phyloP scores from a whole-genome alignment of 1,140 invertebrate genomes.

The Cherax destructor region DNA sequence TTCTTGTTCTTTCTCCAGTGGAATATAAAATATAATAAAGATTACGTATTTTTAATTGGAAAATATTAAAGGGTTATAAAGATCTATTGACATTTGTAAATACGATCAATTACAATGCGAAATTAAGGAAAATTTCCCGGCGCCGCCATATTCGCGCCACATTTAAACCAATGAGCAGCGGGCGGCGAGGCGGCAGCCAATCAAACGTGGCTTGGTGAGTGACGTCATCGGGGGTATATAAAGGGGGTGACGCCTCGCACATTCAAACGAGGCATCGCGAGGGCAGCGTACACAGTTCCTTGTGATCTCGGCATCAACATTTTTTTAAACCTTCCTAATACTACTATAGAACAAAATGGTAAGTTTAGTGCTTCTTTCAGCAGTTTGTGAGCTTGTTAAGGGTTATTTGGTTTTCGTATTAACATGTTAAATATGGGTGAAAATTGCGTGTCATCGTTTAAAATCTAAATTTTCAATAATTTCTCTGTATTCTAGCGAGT shows the following conservation, averaged over 20 bases:
- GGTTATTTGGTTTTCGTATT: too few species aligned
- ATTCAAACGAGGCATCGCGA: conserved; percentile 78
- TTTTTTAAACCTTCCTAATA: background rate
- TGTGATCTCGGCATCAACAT: conserved; percentile 15
- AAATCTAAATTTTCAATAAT: too few species aligned
- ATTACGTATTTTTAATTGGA: too few species aligned
- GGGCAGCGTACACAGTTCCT: conserved; percentile 45
- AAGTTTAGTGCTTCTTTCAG: background rate
- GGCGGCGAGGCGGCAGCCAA: background rate
- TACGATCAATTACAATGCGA: background rate
- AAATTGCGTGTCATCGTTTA: too few species aligned
- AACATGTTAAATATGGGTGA: too few species aligned
- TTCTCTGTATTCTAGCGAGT: too few species aligned
- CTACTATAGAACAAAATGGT: conserved; percentile 19
- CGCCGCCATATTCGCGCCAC: background rate
- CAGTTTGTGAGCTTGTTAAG: too few species aligned
- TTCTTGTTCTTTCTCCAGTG: too few species aligned
- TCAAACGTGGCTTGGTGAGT: background rate
- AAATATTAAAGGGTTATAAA: background rate
- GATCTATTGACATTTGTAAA: background rate
- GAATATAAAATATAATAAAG: too few species aligned
- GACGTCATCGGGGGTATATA: conserved; percentile 35
- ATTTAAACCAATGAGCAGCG: background rate
- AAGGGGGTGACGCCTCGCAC: conserved; percentile 83
- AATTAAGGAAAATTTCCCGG: background rate